Conservation (phyloP, 2,113 vertebrate genomes). For the Emydocephalus ijimae region DNA sequence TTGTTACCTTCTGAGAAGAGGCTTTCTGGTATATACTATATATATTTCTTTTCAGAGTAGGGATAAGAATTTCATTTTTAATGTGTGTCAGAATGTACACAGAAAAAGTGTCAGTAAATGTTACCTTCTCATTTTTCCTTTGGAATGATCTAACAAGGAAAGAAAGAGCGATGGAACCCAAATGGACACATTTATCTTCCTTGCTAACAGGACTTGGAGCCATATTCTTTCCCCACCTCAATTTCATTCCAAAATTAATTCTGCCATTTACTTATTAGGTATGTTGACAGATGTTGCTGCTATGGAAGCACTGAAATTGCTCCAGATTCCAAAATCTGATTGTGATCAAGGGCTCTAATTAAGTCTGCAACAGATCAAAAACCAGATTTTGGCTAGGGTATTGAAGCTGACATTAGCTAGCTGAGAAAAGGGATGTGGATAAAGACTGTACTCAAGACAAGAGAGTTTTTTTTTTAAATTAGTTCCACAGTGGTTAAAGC, state of each 20-base stretch:
- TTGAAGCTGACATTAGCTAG: slow-evolving; percentile 77
- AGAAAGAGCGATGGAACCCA: slow-evolving; percentile 11
- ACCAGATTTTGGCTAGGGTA: slow-evolving; percentile 59
- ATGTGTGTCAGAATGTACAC: no score
- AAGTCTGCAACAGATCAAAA: slow-evolving; percentile 67
- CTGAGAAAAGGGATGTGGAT: slow-evolving; percentile 58
- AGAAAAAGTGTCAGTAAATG: neutral
- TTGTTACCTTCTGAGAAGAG: no score
- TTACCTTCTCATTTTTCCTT: slow-evolving; percentile 35
- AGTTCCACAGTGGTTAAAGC: slow-evolving; percentile 80
- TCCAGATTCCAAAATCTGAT: slow-evolving; percentile 72
- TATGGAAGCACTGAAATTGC: slow-evolving; percentile 66
- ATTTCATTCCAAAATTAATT: slow-evolving; percentile 56
- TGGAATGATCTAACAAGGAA: slow-evolving; percentile 25
- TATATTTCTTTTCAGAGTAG: no score
- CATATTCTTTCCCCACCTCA: slow-evolving; percentile 63
- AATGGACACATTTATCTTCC: neutral
- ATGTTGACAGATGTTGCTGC: slow-evolving; percentile 65
- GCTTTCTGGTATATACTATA: no score
- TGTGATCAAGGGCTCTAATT: slow-evolving; percentile 77
- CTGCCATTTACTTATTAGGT: slow-evolving; percentile 76
- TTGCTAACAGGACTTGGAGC: slow-evolving; percentile 56
- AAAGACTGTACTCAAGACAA: slow-evolving; percentile 75
- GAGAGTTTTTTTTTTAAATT: slow-evolving; percentile 70
- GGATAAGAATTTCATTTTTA: no score